These are phyloP conservation scores for Euura saliciscinereae DNA, from an alignment of 1,140 invertebrate genomes.

Conservation along the genomic window DNA sequence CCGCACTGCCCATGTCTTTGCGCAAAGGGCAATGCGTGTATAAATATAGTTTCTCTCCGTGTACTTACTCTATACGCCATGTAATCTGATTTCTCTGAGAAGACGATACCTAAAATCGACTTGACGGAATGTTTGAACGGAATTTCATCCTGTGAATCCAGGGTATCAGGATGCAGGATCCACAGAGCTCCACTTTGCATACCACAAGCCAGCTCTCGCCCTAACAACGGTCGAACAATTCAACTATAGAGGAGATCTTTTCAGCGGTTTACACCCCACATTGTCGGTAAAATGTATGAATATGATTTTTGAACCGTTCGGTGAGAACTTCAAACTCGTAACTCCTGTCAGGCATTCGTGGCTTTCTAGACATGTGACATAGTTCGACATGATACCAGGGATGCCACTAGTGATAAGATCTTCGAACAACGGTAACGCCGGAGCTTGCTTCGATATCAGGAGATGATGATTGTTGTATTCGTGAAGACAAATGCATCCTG, in stretches of 20 bases:
- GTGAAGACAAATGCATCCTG: constrained; percentile 28
- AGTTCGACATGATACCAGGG: constrained; percentile 23
- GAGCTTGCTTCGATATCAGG: constrained; percentile 20
- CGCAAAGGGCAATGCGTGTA: no score
- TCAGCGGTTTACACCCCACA: background rate
- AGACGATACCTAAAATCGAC: constrained; percentile 59
- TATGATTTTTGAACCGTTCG: constrained; percentile 19
- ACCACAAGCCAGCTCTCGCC: constrained; percentile 50
- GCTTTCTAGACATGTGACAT: constrained; percentile 28
- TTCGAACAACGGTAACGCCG: constrained; percentile 27
- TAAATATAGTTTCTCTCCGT: no score
- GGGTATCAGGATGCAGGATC: constrained; percentile 61
- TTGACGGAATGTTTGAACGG: constrained; percentile 56
- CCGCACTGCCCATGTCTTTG: no score
- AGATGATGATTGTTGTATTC: constrained; percentile 25
- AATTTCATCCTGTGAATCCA: constrained; percentile 53
- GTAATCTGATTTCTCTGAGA: constrained; percentile 57
- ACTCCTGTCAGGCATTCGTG: constrained; percentile 19
- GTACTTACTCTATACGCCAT: constrained; percentile 62
- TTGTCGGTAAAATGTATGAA: background rate
- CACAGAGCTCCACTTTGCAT: constrained; percentile 61
- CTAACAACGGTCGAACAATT: constrained; percentile 22
- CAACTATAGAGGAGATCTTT: background rate
- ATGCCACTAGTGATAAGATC: constrained; percentile 23
- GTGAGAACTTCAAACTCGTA: constrained; percentile 33